Evolutionary conservation across 1,140 invertebrate genomes (phyloP).

Genomic region (Papilio machaon): DNA sequence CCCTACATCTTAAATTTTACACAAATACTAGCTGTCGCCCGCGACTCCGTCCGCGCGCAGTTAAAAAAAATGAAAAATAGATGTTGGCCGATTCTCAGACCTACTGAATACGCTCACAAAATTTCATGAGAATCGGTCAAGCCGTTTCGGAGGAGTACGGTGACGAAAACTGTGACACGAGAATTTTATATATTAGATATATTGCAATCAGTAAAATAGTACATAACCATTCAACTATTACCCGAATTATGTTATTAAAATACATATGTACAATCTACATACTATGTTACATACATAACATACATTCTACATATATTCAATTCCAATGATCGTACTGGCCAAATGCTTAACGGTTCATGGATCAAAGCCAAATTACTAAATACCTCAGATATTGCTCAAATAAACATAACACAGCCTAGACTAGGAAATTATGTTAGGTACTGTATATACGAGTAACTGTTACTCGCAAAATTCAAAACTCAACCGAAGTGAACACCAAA

Average conservation of each 20-base stretch:
- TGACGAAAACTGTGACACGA: too few relatives aligned
- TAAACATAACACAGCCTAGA: neutral
- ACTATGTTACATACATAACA: neutral
- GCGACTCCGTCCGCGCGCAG: too few relatives aligned
- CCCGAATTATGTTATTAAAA: neutral
- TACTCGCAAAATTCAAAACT: neutral
- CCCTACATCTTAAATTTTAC: too few relatives aligned
- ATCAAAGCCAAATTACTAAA: constrained; percentile 12
- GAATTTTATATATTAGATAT: too few relatives aligned
- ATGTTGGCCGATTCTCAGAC: too few relatives aligned
- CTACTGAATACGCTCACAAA: too few relatives aligned
- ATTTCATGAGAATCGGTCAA: too few relatives aligned
- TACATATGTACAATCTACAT: neutral
- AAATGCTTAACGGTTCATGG: neutral
- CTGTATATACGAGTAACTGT: neutral
- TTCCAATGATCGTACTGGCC: neutral
- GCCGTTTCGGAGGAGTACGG: too few relatives aligned
- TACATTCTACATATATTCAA: neutral
- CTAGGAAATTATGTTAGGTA: neutral
- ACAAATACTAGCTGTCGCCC: too few relatives aligned
- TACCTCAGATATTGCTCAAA: neutral
- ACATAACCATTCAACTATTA: neutral
- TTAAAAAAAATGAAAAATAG: too few relatives aligned
- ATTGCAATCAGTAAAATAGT: neutral
- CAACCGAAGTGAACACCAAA: neutral